Conservation (phyloP, 2,797 vertebrate genomes). For the Streptopelia turtur region DNA sequence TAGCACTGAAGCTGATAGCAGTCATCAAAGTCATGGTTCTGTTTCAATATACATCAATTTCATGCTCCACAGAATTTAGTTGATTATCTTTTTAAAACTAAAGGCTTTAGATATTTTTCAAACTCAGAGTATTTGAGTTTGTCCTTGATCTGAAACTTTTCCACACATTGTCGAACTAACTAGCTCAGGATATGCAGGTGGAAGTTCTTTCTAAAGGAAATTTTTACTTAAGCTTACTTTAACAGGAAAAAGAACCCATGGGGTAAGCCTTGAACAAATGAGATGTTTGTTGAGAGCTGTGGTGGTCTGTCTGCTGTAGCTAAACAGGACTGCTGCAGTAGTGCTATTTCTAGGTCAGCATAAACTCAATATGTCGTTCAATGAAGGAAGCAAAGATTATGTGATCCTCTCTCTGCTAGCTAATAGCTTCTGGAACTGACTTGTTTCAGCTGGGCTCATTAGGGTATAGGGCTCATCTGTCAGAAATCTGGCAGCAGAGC, state of each 20-base stretch:
- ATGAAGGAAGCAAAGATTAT: neutral
- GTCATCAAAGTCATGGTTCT: neutral
- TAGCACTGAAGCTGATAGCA: neutral
- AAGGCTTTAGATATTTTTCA: neutral
- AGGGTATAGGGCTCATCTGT: neutral
- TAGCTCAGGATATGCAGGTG: neutral
- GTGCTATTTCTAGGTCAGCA: conserved; percentile 14
- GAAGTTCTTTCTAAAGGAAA: neutral
- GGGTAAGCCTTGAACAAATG: neutral
- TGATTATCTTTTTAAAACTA: neutral
- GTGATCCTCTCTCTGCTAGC: neutral
- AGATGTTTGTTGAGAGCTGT: neutral
- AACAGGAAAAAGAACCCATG: neutral
- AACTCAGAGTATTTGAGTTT: neutral
- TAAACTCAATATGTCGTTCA: neutral
- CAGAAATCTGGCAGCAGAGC: neutral
- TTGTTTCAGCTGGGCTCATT: neutral
- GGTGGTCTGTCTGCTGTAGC: neutral
- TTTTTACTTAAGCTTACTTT: neutral
- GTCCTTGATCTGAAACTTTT: neutral
- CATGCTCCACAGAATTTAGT: neutral
- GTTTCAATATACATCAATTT: neutral
- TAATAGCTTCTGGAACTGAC: neutral
- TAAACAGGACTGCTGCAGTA: neutral
- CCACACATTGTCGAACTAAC: neutral